Evolutionary conservation across 2,888 invertebrate species (phyloP).

Genomic region (Octodonta nipae): DNA sequence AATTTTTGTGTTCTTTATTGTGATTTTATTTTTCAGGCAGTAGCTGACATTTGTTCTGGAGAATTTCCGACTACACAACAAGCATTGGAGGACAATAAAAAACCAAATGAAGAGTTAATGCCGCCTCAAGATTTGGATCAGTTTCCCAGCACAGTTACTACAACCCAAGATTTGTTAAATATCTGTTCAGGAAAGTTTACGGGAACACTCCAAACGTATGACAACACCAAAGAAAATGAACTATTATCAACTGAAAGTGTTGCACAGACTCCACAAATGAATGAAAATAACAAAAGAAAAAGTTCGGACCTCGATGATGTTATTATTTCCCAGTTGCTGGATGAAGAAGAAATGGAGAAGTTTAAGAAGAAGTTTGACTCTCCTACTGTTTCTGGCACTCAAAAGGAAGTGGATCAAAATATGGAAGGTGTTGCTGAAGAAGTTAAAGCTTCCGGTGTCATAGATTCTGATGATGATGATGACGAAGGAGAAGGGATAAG

Average conservation of each 20-base stretch:
- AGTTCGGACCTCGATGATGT: constrained; percentile 16
- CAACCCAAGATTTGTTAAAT: constrained; percentile 29
- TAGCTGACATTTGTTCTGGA: too few relatives aligned
- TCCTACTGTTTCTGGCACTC: constrained; percentile 14
- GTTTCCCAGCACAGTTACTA: too few relatives aligned
- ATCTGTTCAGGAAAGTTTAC: constrained; percentile 31
- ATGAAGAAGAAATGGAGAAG: constrained; percentile 28
- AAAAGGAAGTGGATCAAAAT: constrained; percentile 10
- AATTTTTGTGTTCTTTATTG: too few relatives aligned
- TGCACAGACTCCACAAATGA: neutral
- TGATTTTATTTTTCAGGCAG: too few relatives aligned
- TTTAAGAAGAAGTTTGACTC: constrained; percentile 27
- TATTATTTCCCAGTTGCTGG: constrained; percentile 28
- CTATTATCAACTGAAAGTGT: neutral
- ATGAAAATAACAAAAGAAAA: constrained; percentile 3
- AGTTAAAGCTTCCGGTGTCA: constrained; percentile 18
- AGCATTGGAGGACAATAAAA: too few relatives aligned
- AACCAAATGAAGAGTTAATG: too few relatives aligned
- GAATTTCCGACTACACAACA: too few relatives aligned
- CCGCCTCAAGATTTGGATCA: too few relatives aligned
- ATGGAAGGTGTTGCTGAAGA: constrained; percentile 13
- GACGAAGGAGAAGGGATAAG: constrained; percentile 13
- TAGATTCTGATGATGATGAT: constrained; percentile 25
- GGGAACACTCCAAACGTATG: constrained; percentile 12
- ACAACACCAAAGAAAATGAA: neutral